Base-by-base conservation (phyloP, 2,797 vertebrate genomes). In the Rhinatrema bivittatum region DNA sequence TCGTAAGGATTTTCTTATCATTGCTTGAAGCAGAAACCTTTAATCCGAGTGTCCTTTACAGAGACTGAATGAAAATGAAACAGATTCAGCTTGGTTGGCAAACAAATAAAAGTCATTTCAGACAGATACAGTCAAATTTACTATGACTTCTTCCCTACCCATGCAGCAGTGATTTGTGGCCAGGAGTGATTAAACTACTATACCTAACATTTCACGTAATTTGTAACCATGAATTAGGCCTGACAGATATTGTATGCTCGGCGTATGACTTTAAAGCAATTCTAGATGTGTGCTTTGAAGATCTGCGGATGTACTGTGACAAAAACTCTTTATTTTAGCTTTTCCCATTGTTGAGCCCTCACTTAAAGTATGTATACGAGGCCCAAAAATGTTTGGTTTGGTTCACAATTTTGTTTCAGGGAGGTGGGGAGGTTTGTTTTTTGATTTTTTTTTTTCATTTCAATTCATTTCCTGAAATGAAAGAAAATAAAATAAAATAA, bases 1-100 rank as follows among this genome's bases (percentile, higher is more conserved):
- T 73, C 61, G 50, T 61, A 61, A 59, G 60, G 68, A 72, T 67
- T 75, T 70, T 56, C 60, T 75, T 68, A 60, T 76, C 60, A 29
- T 32, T 53, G 49, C 63, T 60, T 70, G 59, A 57, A 42, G 35
- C 50, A 60, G 53, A 53, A 55, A 62, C 48, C 41, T 46, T 65
- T 63, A 57, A 55, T 56, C 56, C 47, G 45, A 29, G 50, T 36
- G 60, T 58, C 46, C 50, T 58, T 48, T 39, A 53, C 45, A 44
- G 63, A 53, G 54, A 42, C 53, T 60, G 48, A 78, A 69, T 60
- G 59, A 37, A 57, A 79, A 70, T 65, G 17, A 65, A 65, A 48
- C 18, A 22, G 16, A 55, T 59, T 68, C 51, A 60, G 25, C 34
- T 17, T 46, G 47, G 10, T 14, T 25, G 27, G 20, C 16, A 55